Conservation (phyloP, 2,797 vertebrate species). For the Chaetophractus vellerosus region DNA sequence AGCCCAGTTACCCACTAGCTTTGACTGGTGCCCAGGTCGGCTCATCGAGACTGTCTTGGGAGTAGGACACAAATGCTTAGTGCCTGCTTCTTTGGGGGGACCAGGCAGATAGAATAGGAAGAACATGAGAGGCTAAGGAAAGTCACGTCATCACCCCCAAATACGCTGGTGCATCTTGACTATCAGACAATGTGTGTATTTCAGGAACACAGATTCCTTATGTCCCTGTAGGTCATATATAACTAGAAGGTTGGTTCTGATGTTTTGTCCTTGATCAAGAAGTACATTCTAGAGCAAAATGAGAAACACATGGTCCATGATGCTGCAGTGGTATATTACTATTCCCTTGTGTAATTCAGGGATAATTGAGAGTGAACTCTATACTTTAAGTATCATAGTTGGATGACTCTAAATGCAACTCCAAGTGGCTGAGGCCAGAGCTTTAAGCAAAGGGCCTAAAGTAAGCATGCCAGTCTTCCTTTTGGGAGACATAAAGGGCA, state of each 20-base stretch:
- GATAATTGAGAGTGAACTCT: background rate
- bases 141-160: background rate
- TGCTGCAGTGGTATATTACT: background rate
- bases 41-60: background rate
- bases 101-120: background rate
- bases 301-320: background rate
- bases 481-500: background rate
- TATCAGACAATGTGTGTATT: background rate
- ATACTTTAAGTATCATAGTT: background rate
- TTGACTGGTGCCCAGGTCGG: background rate
- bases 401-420: background rate
- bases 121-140: background rate
- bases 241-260: constrained; percentile 27
- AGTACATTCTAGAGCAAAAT: background rate
- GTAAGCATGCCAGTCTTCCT: background rate
- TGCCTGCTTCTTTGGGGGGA: background rate
- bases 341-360: background rate
- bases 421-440: background rate
- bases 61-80: background rate
- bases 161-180: background rate
- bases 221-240: background rate
- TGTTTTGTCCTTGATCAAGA: constrained; percentile 23
- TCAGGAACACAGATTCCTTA: background rate
- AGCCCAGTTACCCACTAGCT: constrained; percentile 16
- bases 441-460: background rate